Conservation (phyloP, 2,113 vertebrate genomes). For the Lycaon pictus region DNA sequence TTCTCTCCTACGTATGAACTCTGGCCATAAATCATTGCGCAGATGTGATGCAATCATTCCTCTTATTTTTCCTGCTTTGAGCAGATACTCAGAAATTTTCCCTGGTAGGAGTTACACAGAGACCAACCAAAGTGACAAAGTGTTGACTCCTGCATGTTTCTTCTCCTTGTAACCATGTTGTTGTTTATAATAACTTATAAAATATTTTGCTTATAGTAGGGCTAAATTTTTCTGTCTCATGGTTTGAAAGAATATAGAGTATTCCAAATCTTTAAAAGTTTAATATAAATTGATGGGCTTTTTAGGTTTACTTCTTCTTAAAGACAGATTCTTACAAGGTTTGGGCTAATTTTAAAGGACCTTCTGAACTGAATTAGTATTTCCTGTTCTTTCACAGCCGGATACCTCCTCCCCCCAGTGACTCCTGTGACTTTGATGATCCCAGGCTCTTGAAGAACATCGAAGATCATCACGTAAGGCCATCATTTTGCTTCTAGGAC, state of each 20-base stretch:
- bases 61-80: background rate
- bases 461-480: slow-evolving; percentile 94
- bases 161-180: background rate
- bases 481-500: background rate
- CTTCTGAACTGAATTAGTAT: background rate
- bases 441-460: slow-evolving; percentile 97
- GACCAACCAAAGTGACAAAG: background rate
- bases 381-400: slow-evolving; percentile 88
- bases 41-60: background rate
- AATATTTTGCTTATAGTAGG: background rate
- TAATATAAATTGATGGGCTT: background rate
- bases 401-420: slow-evolving; percentile 91
- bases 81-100: background rate
- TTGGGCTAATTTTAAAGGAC: background rate
- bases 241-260: background rate
- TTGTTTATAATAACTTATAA: background rate
- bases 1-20: background rate
- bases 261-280: background rate
- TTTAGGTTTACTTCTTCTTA: background rate
- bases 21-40: background rate
- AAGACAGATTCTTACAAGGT: background rate
- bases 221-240: background rate
- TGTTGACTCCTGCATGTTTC: background rate
- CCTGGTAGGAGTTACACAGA: background rate
- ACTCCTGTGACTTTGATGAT: slow-evolving; percentile 97